Percentiles rank a stretch among this genome's conserved stretches.
phyloP scores from a whole-genome alignment of 2,888 invertebrate species.

The Antheraea yamamai region DNA sequence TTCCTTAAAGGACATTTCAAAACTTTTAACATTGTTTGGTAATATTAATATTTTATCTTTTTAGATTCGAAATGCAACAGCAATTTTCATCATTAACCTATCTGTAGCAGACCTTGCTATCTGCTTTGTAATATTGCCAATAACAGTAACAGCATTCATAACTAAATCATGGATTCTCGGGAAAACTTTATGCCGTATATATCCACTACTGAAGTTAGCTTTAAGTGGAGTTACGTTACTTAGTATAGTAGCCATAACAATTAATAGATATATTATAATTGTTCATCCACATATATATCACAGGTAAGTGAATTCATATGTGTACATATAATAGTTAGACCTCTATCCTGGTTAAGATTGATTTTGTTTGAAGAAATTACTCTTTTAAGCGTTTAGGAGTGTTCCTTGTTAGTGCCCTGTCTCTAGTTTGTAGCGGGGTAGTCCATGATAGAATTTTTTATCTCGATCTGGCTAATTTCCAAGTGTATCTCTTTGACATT shows the following conservation, averaged over 20 bases:
- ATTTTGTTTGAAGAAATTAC: neutral
- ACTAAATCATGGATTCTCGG: constrained; percentile 26
- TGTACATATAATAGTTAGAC: neutral
- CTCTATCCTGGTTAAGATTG: neutral
- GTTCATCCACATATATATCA: constrained; percentile 27
- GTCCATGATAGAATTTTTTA: too few relatives aligned
- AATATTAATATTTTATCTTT: neutral
- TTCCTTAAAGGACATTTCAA: neutral
- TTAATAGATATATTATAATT: constrained; percentile 30
- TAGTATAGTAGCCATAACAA: constrained; percentile 28
- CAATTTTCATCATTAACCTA: constrained; percentile 31
- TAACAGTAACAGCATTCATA: constrained; percentile 19
- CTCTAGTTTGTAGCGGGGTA: neutral
- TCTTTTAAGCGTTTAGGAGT: neutral
- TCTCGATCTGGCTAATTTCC: too few relatives aligned
- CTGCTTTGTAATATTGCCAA: constrained; percentile 23
- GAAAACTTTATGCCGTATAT: constrained; percentile 24
- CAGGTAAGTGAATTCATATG: constrained; percentile 21
- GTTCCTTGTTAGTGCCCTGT: neutral
- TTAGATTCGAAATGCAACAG: constrained; percentile 30
- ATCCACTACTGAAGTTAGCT: constrained; percentile 21
- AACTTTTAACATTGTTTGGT: neutral
- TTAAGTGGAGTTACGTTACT: constrained; percentile 21
- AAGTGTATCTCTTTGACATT: too few relatives aligned
- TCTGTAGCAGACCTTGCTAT: constrained; percentile 26